Conservation (phyloP, 2,888 invertebrate genomes). For the Gymnocheta viridis region DNA sequence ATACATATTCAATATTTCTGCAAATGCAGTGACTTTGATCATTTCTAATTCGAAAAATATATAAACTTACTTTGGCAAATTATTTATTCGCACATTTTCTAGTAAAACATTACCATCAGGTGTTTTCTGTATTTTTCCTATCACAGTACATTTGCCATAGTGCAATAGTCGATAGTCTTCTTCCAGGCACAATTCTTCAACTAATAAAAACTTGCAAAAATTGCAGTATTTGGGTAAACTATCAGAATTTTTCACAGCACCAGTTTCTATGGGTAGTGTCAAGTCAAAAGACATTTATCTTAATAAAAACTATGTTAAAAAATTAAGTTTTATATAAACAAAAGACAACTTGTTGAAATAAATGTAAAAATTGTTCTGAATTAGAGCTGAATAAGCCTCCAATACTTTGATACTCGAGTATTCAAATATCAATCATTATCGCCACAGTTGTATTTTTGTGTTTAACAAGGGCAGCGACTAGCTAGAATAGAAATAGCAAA, state of each 20-base stretch:
- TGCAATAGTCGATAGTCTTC: slow-evolving; percentile 74
- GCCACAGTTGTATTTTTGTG: background rate
- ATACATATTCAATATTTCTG: background rate
- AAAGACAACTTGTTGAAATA: slow-evolving; percentile 8
- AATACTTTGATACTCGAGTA: background rate
- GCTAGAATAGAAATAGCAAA: too few relatives aligned
- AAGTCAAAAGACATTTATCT: slow-evolving; percentile 49
- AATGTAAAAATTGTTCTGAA: slow-evolving; percentile 1
- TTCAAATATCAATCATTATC: background rate
- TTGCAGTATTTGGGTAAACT: slow-evolving; percentile 73
- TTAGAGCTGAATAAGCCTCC: background rate
- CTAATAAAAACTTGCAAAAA: slow-evolving; percentile 75
- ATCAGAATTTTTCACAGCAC: slow-evolving; percentile 30
- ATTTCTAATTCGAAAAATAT: background rate
- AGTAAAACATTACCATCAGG: slow-evolving; percentile 69
- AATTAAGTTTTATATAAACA: background rate
- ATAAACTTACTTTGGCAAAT: slow-evolving; percentile 74
- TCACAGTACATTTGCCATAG: slow-evolving; percentile 78
- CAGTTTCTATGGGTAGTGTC: background rate
- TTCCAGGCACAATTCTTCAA: slow-evolving; percentile 77
- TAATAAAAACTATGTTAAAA: background rate
- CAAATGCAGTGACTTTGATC: background rate
- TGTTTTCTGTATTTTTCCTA: slow-evolving; percentile 75
- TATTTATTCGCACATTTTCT: slow-evolving; percentile 76
- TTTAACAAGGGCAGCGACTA: too few relatives aligned